Evolutionary conservation across 1,140 invertebrate species (phyloP), one percentile per base, ranked within the genome.

Genomic region (Galendromus occidentalis): DNA sequence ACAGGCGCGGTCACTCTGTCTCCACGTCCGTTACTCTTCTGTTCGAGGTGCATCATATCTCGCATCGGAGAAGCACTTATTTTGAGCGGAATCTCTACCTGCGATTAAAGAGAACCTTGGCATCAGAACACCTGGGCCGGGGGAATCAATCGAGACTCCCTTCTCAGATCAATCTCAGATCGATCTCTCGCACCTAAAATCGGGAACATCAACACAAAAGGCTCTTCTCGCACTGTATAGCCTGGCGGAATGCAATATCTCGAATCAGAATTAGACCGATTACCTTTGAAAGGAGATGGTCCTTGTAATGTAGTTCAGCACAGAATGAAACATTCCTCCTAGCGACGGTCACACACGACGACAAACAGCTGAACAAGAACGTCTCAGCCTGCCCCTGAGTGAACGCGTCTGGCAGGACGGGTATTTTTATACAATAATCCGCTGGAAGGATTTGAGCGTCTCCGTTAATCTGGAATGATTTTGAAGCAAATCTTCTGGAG

Each of bases 61-160:
- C 51, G 51, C 51, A 59, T 59, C 51, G 51, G 51, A 25, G 25
- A 59, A 33, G 33, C 51, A 22, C 51, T 59, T 17, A 59, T 59
- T 25, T 59, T 59, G n/a, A 59, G 22, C 17, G 51, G 51, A 25
- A 59, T 59, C 25, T 59, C 51, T 12, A 59, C 51, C 51, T 59
- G 28, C 28, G 9, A 25, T 2, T 9, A 33, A 1, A 2, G 14
- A 59, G 25, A 25, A 33, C 9, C 25, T 29, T 22, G 12, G 14
- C 2, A 59, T 29, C 25, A 2, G 25, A 18, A 44, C 12, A n/a
- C 12, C 18, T 44, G 12, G n/a, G n/a, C 12, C 18, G 12, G 12
- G 12, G 42, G 12, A n/a, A 44, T 44, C 12, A n/a, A 44, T n/a
- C n/a, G n/a, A 44, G 42, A 44, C 42, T 44, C 12, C 18, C 42